Evolutionary conservation across 2,113 vertebrate species (phyloP).

Genomic region (Eolophus roseicapilla): DNA sequence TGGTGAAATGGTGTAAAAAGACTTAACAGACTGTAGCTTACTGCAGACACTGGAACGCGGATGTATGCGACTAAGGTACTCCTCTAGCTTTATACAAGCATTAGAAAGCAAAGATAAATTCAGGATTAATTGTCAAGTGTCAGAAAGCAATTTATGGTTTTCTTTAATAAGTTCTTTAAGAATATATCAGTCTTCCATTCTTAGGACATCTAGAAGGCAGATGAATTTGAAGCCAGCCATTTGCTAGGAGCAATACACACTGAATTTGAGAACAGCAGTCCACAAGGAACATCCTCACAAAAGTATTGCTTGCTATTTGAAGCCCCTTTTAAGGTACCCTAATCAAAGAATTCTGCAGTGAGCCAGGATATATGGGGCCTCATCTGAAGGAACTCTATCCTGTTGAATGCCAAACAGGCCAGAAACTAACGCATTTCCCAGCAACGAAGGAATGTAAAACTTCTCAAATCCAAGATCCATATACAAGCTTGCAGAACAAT

Average conservation of each 20-base stretch:
- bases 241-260: background rate
- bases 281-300: background rate
- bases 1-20: background rate
- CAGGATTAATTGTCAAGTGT: background rate
- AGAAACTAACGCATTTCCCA: background rate
- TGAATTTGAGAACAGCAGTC: background rate
- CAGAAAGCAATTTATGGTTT: background rate
- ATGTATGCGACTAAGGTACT: background rate
- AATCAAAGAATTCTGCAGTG: background rate
- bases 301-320: background rate
- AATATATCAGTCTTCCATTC: background rate
- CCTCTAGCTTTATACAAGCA: background rate
- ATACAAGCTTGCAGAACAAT: background rate
- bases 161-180: background rate
- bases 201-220: background rate
- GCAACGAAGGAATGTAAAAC: background rate
- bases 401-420: background rate
- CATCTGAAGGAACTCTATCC: background rate
- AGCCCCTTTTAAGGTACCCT: background rate
- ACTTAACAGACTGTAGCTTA: background rate
- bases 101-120: background rate
- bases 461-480: background rate
- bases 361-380: background rate
- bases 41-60: background rate
- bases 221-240: background rate